Evolutionary conservation across 2,113 vertebrate genomes (phyloP).

Genomic region (Ahaetulla prasina): DNA sequence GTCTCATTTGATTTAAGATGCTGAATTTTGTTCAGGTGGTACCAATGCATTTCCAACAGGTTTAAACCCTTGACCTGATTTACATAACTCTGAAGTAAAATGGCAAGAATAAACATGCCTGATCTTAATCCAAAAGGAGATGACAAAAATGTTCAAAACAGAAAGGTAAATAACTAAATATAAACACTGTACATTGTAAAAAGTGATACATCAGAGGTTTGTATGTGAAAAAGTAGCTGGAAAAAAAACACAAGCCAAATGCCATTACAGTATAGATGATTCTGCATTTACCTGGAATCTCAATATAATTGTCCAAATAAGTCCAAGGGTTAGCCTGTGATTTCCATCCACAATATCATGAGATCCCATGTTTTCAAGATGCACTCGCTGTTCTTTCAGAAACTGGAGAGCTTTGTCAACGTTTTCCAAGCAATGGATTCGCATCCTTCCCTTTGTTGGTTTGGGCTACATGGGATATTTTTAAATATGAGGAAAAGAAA

Average conservation of each 20-base stretch:
- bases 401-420: conserved; percentile 97
- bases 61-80: background rate
- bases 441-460: conserved; percentile 94
- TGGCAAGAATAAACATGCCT: background rate
- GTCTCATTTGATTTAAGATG: background rate
- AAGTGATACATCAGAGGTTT: background rate
- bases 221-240: background rate
- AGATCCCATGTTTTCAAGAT: conserved; percentile 97
- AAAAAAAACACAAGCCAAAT: background rate
- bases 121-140: background rate
- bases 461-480: conserved; percentile 76
- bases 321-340: conserved; percentile 90
- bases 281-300: conserved; percentile 85
- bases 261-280: background rate
- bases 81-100: background rate
- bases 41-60: background rate
- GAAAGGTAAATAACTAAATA: background rate
- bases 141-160: background rate
- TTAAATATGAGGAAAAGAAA: background rate
- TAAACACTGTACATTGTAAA: background rate
- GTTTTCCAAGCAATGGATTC: conserved; percentile 96
- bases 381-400: conserved; percentile 94
- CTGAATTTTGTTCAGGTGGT: background rate
- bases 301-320: conserved; percentile 98
- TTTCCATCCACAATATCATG: conserved; percentile 97